phyloP scores from a whole-genome alignment of 1,140 invertebrate genomes.

The Drosophila kikkawai region DNA sequence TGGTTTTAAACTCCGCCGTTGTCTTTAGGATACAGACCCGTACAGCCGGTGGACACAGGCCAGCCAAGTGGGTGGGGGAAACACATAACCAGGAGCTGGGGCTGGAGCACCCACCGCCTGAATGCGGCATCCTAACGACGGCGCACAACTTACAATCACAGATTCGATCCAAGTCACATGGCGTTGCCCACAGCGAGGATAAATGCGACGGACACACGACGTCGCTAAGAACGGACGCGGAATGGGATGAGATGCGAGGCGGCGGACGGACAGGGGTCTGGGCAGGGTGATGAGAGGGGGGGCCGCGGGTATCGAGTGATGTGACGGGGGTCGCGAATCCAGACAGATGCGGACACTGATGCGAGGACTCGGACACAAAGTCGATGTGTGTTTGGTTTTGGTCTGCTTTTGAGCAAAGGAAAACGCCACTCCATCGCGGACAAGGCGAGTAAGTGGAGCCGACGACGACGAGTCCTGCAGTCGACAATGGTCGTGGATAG shows the following conservation, averaged over 20 bases:
- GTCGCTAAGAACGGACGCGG: conserved; percentile 41
- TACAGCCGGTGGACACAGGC: conserved; percentile 43
- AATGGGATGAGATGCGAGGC: neutral
- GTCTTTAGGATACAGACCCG: conserved; percentile 45
- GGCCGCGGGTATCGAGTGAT: conserved; percentile 37
- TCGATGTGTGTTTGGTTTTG: conserved; percentile 66
- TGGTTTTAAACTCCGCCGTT: conserved; percentile 49
- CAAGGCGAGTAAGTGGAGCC: conserved; percentile 48
- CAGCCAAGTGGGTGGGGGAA: conserved; percentile 22
- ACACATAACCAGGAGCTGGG: neutral
- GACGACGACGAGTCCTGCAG: conserved; percentile 26
- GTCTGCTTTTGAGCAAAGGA: conserved; percentile 59
- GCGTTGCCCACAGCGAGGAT: conserved; percentile 63
- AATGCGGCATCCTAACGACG: conserved; percentile 53
- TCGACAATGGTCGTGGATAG: conserved; percentile 47
- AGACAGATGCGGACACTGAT: conserved; percentile 60
- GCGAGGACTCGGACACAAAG: conserved; percentile 63
- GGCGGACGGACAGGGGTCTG: neutral
- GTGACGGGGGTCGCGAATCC: conserved; percentile 36
- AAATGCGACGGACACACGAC: conserved; percentile 51
- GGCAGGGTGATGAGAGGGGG: neutral
- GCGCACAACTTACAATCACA: conserved; percentile 63
- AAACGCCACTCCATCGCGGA: conserved; percentile 42
- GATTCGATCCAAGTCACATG: conserved; percentile 60
- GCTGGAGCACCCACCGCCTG: conserved; percentile 29